These are phyloP conservation scores for Porites lobata DNA, from an alignment of 92 coral and sea anemone species.

Conservation along the genomic window DNA sequence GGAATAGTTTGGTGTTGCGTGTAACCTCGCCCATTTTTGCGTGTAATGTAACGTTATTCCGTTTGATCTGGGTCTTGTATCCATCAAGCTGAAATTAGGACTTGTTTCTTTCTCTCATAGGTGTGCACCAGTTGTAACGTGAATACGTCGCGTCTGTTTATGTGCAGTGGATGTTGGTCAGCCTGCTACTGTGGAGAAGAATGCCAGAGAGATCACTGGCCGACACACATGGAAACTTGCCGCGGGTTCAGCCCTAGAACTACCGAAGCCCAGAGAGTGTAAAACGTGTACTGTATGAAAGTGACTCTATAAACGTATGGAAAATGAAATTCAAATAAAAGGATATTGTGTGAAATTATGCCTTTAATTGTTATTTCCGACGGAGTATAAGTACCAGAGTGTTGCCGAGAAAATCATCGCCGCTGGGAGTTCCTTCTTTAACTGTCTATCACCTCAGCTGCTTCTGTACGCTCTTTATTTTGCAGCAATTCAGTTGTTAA, in stretches of 20 bases:
- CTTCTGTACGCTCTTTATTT: too few species aligned
- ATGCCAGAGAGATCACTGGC: conserved; percentile 37
- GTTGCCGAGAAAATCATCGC: too few species aligned
- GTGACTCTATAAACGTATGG: not conserved
- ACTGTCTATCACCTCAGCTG: too few species aligned
- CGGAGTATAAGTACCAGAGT: too few species aligned
- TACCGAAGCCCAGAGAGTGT: not conserved
- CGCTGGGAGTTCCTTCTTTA: too few species aligned
- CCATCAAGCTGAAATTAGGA: too few species aligned
- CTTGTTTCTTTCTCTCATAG: not conserved
- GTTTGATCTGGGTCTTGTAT: too few species aligned
- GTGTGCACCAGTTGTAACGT: conserved; percentile 15
- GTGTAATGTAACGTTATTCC: too few species aligned
- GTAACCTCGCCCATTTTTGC: too few species aligned
- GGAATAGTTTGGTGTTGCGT: too few species aligned
- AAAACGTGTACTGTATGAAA: not conserved
- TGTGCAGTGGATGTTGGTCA: conserved; percentile 46
- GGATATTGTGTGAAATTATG: not conserved
- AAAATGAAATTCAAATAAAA: conserved; percentile 4
- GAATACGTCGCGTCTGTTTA: not conserved
- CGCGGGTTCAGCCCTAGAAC: not conserved
- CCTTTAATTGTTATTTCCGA: too few species aligned
- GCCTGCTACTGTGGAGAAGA: conserved; percentile 39
- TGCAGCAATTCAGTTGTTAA: too few species aligned
- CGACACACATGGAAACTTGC: conserved; percentile 21